These are phyloP conservation scores for Gymnocheta viridis DNA, from an alignment of 2,888 invertebrate genomes.

Conservation along the genomic window DNA sequence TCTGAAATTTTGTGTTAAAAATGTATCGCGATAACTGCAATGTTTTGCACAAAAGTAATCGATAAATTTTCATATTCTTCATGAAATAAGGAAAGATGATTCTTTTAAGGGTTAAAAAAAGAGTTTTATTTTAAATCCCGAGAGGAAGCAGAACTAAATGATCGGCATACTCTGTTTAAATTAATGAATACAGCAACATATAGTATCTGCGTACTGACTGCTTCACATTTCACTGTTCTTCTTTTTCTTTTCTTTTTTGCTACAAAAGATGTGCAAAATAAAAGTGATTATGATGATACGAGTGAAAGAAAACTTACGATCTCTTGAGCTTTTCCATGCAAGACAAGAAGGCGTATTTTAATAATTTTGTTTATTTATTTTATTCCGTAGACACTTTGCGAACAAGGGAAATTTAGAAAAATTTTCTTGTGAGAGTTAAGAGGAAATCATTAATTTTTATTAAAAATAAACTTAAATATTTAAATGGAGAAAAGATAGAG, in stretches of 20 bases:
- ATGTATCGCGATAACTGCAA: too few species aligned
- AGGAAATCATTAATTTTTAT: constrained; percentile 5
- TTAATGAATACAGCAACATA: neutral
- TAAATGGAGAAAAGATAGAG: neutral
- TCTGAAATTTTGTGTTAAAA: too few species aligned
- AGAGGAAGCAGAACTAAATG: neutral
- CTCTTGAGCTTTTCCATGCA: constrained; percentile 25
- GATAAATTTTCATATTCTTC: too few species aligned
- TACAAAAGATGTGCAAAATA: constrained; percentile 21
- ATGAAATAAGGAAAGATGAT: neutral
- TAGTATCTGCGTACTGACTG: neutral
- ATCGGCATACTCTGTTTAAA: neutral
- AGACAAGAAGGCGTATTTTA: neutral
- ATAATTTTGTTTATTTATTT: constrained; percentile 41
- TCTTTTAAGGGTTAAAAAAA: constrained; percentile 31
- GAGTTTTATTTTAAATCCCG: neutral
- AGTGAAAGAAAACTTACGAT: constrained; percentile 27
- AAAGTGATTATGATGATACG: constrained; percentile 13
- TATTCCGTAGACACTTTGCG: neutral
- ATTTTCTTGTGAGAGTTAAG: neutral
- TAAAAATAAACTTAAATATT: neutral
- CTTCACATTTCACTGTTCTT: constrained; percentile 9
- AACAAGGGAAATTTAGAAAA: constrained; percentile 22
- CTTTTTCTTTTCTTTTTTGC: neutral
- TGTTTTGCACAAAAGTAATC: too few species aligned